These are phyloP conservation scores for Athene noctua DNA, from an alignment of 2,113 vertebrate genomes.

Conservation along the genomic window DNA sequence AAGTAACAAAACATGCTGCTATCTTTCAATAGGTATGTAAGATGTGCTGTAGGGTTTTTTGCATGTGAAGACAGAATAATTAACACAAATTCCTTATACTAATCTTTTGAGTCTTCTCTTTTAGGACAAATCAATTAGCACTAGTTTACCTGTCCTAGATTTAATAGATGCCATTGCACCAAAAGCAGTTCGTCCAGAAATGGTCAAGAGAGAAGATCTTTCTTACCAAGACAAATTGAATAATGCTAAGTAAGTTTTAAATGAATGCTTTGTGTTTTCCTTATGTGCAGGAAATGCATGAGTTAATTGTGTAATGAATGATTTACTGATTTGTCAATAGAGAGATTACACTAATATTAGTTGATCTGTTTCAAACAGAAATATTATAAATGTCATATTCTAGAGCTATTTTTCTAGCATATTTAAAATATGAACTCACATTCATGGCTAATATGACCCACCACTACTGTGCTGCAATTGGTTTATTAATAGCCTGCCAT, in stretches of 20 bases:
- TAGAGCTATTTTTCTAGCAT: background rate
- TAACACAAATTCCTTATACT: background rate
- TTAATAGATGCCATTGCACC: slow-evolving; percentile 92
- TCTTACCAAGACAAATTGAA: slow-evolving; percentile 80
- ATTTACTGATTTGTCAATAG: background rate
- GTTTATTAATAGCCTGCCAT: background rate
- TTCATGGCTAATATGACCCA: background rate
- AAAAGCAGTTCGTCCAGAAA: slow-evolving; percentile 84
- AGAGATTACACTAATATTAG: background rate
- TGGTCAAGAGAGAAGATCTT: slow-evolving; percentile 83
- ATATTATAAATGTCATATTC: background rate
- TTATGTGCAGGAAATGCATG: background rate
- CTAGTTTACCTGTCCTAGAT: slow-evolving; percentile 92
- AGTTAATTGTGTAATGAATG: background rate
- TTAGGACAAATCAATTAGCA: slow-evolving; percentile 92
- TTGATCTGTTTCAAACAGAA: background rate
- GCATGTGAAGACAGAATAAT: background rate
- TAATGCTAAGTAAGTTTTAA: slow-evolving; percentile 85
- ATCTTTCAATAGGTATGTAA: background rate
- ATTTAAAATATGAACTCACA: background rate
- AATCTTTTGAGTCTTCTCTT: slow-evolving; percentile 35
- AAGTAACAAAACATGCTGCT: background rate
- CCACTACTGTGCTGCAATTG: background rate
- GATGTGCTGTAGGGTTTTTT: background rate
- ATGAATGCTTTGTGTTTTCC: background rate